These are phyloP conservation scores for Mormyrus hasselquistii DNA, from an alignment of 2,797 vertebrate species.

Conservation along the genomic window DNA sequence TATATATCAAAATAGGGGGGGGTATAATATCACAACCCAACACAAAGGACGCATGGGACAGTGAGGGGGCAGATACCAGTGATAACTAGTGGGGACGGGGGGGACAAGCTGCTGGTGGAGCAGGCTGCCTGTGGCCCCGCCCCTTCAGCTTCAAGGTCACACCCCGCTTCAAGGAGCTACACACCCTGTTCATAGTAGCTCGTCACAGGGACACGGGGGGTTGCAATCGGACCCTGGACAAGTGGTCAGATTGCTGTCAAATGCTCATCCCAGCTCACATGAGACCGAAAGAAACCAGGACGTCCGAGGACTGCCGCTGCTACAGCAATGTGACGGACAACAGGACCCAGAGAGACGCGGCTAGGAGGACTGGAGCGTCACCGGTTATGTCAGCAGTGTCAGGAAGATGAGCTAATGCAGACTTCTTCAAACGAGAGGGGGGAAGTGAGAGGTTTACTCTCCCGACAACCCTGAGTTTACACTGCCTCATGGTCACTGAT, in stretches of 20 bases:
- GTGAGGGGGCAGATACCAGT: background rate
- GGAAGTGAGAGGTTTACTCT: background rate
- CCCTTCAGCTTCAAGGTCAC: background rate
- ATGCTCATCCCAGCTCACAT: background rate
- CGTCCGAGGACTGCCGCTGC: background rate
- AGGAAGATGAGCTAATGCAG: conserved; percentile 13
- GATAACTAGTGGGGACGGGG: background rate
- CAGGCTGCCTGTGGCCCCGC: background rate
- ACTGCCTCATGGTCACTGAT: background rate
- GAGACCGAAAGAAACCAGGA: background rate
- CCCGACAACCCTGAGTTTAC: background rate
- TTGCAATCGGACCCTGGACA: background rate
- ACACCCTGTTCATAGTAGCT: background rate
- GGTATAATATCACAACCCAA: too few species aligned
- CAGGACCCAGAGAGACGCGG: background rate
- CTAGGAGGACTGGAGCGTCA: background rate
- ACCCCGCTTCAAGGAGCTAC: background rate
- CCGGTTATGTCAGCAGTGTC: background rate
- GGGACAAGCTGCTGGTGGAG: background rate
- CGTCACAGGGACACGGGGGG: background rate
- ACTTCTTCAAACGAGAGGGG: background rate
- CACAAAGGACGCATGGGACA: background rate
- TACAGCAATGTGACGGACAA: background rate
- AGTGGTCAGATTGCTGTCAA: background rate
- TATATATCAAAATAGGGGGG: background rate